Conservation (phyloP, 2,888 invertebrate genomes). For the Metalampra italica region DNA sequence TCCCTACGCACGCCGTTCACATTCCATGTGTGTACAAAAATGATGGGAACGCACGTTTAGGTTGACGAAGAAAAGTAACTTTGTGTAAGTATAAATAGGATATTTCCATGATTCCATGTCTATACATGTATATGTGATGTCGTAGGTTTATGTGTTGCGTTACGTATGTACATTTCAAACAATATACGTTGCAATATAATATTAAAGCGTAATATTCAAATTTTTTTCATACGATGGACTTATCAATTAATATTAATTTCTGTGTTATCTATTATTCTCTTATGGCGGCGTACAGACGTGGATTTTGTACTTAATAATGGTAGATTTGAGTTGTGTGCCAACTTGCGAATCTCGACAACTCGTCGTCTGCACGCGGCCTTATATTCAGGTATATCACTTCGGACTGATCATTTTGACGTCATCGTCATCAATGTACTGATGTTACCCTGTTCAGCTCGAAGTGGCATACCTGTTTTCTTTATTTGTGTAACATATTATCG, state of each 20-base stretch:
- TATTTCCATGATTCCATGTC: constrained; percentile 51
- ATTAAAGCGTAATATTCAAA: constrained; percentile 28
- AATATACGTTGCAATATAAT: constrained; percentile 61
- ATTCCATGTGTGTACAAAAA: too few relatives aligned
- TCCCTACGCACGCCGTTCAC: too few relatives aligned
- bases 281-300: constrained; percentile 31
- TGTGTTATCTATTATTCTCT: constrained; percentile 41
- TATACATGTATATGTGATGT: constrained; percentile 35
- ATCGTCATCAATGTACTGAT: too few relatives aligned
- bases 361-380: constrained; percentile 31
- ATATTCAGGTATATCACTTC: constrained; percentile 2
- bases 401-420: too few relatives aligned
- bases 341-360: constrained; percentile 30
- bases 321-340: constrained; percentile 20
- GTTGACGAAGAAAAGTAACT: constrained; percentile 4
- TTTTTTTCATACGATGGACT: constrained; percentile 36
- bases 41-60: too few relatives aligned
- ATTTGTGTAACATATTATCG: not conserved
- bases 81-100: constrained; percentile 13
- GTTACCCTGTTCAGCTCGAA: too few relatives aligned
- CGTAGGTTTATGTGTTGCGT: constrained; percentile 47
- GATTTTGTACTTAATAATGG: constrained; percentile 36
- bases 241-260: constrained; percentile 29
- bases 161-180: constrained; percentile 48
- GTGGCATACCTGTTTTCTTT: too few relatives aligned